Evolutionary conservation across 2,888 invertebrate genomes (phyloP).

Genomic region (Drosophila colorata): DNA sequence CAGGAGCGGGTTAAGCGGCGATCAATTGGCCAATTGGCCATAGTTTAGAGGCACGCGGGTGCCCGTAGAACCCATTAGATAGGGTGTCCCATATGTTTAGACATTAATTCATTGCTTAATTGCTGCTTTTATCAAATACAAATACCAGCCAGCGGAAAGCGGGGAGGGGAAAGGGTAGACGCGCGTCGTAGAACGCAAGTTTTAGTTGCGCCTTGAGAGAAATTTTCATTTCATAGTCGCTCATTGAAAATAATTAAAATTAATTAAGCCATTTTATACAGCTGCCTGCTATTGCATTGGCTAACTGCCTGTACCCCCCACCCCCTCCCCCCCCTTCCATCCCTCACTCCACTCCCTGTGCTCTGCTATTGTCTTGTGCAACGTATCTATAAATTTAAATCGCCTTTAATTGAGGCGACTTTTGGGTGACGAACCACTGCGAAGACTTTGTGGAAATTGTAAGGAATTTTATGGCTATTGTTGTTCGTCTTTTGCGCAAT

Average conservation of each 20-base stretch:
- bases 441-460: slow-evolving; percentile 33
- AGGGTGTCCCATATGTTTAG: slow-evolving; percentile 61
- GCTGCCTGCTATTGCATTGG: slow-evolving; percentile 51
- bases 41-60: slow-evolving; percentile 52
- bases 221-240: slow-evolving; percentile 77
- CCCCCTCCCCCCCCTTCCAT: neutral
- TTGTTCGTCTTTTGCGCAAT: slow-evolving; percentile 37
- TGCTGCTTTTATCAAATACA: slow-evolving; percentile 73
- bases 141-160: slow-evolving; percentile 18
- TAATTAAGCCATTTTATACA: slow-evolving; percentile 76
- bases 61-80: slow-evolving; percentile 58
- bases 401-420: slow-evolving; percentile 75
- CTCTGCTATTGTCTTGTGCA: slow-evolving; percentile 40
- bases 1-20: slow-evolving; percentile 68
- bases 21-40: slow-evolving; percentile 55
- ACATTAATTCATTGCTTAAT: slow-evolving; percentile 76
- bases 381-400: slow-evolving; percentile 77
- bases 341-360: neutral
- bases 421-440: slow-evolving; percentile 66
- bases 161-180: neutral
- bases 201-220: slow-evolving; percentile 73
- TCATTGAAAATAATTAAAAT: slow-evolving; percentile 80
- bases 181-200: slow-evolving; percentile 37
- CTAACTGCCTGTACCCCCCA: slow-evolving; percentile 34
- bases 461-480: slow-evolving; percentile 38